Evolutionary conservation across 2,888 invertebrate genomes (phyloP).

Genomic region (Chloromyia formosa): DNA sequence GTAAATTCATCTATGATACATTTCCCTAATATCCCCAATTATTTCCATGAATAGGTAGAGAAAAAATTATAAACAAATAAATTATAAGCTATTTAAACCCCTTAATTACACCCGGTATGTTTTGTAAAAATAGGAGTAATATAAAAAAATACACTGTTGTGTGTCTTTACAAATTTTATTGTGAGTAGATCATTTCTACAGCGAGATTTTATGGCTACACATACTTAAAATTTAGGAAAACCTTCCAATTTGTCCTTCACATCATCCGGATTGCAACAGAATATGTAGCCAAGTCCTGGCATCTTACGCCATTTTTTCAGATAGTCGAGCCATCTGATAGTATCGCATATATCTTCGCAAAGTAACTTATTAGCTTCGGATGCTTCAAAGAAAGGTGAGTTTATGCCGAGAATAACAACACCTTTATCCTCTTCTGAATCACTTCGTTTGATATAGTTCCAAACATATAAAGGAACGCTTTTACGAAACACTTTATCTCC

Average conservation of each 20-base stretch:
- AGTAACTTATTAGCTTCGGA: not conserved
- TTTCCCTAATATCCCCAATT: too few species aligned
- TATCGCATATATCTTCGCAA: conserved; percentile 29
- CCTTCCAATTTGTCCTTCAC: conserved; percentile 4
- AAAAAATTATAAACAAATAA: too few species aligned
- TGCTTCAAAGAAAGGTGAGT: conserved; percentile 34
- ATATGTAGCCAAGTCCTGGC: conserved; percentile 30
- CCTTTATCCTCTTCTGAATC: conserved; percentile 3
- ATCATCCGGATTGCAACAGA: conserved; percentile 28
- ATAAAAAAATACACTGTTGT: too few species aligned
- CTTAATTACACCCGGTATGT: too few species aligned
- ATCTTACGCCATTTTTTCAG: not conserved
- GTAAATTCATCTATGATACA: too few species aligned
- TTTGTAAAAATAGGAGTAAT: too few species aligned
- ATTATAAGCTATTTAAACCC: too few species aligned
- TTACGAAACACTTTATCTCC: not conserved
- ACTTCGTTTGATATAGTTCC: conserved; percentile 22
- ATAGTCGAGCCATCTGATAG: conserved; percentile 4
- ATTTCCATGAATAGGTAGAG: too few species aligned
- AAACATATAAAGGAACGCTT: conserved; percentile 22
- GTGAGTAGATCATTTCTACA: too few species aligned
- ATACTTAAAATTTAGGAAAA: conserved; percentile 20
- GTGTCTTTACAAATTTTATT: too few species aligned
- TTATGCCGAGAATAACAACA: conserved; percentile 35
- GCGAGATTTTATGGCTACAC: too few species aligned